Base-by-base conservation (phyloP, 2,888 invertebrate species). In the Tromatobia lineatoria region DNA sequence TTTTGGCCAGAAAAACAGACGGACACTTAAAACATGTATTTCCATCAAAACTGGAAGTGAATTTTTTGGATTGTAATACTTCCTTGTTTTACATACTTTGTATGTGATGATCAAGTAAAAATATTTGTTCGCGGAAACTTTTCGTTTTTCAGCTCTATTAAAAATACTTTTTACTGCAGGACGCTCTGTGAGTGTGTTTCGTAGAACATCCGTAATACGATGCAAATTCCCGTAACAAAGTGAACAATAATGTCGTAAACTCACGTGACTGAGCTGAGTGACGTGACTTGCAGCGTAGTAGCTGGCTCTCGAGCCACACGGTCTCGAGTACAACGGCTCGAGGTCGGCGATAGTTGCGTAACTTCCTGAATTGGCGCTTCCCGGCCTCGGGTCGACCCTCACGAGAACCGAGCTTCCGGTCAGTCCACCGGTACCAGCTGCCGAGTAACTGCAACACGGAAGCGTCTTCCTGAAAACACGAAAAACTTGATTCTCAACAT, bases 341-440 rank as follows among this genome's bases (percentile, higher is more conserved):
- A 97, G 95, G 93, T 97, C 97, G 81, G 97, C 97, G 89, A 97
- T 97, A 59, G 97, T 97, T 59, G 97, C 97, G 91, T 97, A 97
- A 88, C 97, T 97, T 85, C 97, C 97, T 79, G 96, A 97, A 88
- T 95, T 96, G 34, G 96, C 96, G 91, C 97, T 97, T 76, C 97
- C 96, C 70, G 97, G 96, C 85, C 97, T 94, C 10, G 97, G 96
- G 92, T 97, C 97, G 89, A 97, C 94, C 70, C 97, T 95, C 47
- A 97, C 96, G 87, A 97, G 95, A 77, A 97, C 97, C 91, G 93
- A 93, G 88, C 93, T 93, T 96, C 97, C 93, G 96, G 97, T 94
- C 96, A 97, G 90, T 96, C 97, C 91, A 95, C 97, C 92, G 61
- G 93, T 97, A 96, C 85, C 97, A 95, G 82, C 97, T 96, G 87